phyloP scores from a whole-genome alignment of 1,140 invertebrate genomes.

The Nymphalis io region DNA sequence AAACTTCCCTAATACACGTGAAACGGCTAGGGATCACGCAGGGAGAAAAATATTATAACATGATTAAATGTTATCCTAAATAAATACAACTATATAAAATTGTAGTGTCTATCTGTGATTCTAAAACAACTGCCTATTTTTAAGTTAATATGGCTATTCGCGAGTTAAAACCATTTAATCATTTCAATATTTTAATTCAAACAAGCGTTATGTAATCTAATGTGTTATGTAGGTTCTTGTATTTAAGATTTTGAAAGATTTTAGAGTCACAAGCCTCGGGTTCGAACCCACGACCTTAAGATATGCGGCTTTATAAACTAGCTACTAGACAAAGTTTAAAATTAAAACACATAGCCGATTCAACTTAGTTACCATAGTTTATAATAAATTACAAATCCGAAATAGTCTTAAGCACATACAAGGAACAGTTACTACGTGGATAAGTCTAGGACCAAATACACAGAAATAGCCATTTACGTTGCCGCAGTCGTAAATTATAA shows the following conservation, averaged over 20 bases:
- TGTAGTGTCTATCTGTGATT: too few relatives aligned
- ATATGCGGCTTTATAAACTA: neutral
- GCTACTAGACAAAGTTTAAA: neutral
- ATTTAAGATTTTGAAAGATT: too few relatives aligned
- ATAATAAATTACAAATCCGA: constrained; percentile 35
- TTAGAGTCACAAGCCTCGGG: too few relatives aligned
- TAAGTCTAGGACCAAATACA: constrained; percentile 32
- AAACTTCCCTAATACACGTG: constrained; percentile 38
- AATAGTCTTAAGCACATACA: constrained; percentile 32
- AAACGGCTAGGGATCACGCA: constrained; percentile 29
- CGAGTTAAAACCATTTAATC: too few relatives aligned
- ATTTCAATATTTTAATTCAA: too few relatives aligned
- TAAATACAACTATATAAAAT: neutral
- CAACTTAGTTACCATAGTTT: neutral
- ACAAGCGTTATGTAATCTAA: too few relatives aligned
- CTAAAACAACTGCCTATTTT: too few relatives aligned
- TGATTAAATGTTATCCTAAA: neutral
- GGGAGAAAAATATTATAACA: neutral
- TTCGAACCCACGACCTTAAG: too few relatives aligned
- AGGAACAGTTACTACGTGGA: constrained; percentile 24
- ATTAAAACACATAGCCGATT: too few relatives aligned
- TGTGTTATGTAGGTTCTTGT: too few relatives aligned
- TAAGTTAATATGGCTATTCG: too few relatives aligned
- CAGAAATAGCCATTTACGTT: constrained; percentile 47
- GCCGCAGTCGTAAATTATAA: constrained; percentile 44